Evolutionary conservation across 2,113 vertebrate genomes (phyloP), one percentile per base, ranked within the genome.

Genomic region (Upupa epops): DNA sequence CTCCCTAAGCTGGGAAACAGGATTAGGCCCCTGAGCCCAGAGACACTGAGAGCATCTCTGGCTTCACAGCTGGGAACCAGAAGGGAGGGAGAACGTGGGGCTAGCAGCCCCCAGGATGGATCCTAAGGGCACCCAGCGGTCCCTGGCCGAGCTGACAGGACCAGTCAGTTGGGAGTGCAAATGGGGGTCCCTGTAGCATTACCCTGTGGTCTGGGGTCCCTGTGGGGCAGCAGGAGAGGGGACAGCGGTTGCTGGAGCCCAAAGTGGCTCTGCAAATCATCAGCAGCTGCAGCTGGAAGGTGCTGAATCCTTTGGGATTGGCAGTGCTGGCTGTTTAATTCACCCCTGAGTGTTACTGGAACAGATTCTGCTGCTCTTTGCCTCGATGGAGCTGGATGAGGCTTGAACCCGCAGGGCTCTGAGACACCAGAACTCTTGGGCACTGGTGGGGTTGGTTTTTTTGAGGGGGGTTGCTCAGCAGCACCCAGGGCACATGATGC

Each of bases 291-390:
- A 29, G 51, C 60, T 17, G 6, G 31, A 11, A 40, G 32, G 60
- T 11, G 58, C 79, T 5, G 13, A 45, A 24, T 49, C 86, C 90
- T 31, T 40, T 22, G 83, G 88, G 90, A 91, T 69, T 0, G 17
- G 76, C 19, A 24, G 64, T 63, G 3, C 64, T 92, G 56, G 72
- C 59, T 69, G 13, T 54, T 80, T 72, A 61, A 90, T 92, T 31
- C 52, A 86, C 86, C 51, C 34, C 34, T 71, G 55, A 9, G 12
- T 18, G 65, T 74, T 52, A 49, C 68, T n/a, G 63, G 79, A 71
- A 68, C 79, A 83, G 93, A 64, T 83, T 73, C 48, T 45, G 59
- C 76, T 83, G 79, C 63, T 74, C 71, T 64, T 85, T 75, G 68
- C 71, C 88, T 54, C 42, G 40, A 74, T 6, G 17, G 66, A 65